phyloP scores from a whole-genome alignment of 30 jellyfish, hydroid and myxozoan genomes.

The Haliclystus octoradiatus region DNA sequence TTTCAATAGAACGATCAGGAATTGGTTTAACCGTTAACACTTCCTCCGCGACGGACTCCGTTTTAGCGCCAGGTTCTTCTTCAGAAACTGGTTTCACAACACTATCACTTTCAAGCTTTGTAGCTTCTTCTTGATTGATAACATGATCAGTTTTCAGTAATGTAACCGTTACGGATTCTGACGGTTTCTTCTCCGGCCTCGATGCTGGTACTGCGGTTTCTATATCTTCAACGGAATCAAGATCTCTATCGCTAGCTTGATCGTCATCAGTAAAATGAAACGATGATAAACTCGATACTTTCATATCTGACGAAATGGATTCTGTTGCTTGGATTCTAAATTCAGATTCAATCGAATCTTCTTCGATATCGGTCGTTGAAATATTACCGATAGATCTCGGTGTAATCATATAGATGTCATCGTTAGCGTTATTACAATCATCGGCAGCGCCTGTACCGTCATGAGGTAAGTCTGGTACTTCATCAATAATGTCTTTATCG shows the following conservation, averaged over 20 bases:
- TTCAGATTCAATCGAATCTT: background rate
- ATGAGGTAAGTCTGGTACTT: slow-evolving; percentile 62
- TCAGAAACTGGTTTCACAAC: no score
- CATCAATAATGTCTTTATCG: slow-evolving; percentile 22
- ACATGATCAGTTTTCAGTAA: background rate
- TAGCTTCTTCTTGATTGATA: no score
- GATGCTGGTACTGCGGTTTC: background rate
- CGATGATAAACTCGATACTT: background rate
- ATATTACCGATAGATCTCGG: background rate
- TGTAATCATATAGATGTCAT: background rate
- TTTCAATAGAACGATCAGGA: background rate
- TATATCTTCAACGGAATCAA: background rate
- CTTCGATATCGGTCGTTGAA: background rate
- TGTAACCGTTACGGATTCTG: background rate
- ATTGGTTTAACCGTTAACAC: background rate
- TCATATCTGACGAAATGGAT: background rate
- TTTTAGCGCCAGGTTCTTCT: background rate
- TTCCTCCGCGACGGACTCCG: background rate
- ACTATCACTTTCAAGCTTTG: background rate
- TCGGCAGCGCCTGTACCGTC: slow-evolving; percentile 5
- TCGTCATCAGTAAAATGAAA: background rate
- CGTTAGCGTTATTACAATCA: background rate
- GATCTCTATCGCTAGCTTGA: background rate
- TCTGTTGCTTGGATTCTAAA: background rate
- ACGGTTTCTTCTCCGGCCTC: background rate